phyloP scores from a whole-genome alignment of 2,113 vertebrate species.

The Myotis brandtii region DNA sequence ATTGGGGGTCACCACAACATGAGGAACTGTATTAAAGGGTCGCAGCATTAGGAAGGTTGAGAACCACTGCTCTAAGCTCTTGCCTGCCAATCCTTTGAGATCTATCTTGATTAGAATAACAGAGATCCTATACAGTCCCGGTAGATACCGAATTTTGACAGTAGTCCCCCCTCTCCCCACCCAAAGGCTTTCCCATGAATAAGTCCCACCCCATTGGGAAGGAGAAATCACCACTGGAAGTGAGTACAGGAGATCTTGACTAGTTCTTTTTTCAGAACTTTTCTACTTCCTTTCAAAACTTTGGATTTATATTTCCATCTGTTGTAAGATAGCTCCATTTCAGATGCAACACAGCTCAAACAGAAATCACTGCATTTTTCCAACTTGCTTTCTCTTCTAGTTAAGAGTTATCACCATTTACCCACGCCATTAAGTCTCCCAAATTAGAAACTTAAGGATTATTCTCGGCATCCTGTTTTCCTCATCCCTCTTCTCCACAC shows the following conservation, averaged over 20 bases:
- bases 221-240: not conserved
- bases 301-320: not conserved
- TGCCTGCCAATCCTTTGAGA: not conserved
- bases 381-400: not conserved
- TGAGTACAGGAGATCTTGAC: not conserved
- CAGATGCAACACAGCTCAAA: not conserved
- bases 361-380: not conserved
- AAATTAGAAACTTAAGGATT: not conserved
- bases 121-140: not conserved
- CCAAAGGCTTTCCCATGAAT: not conserved
- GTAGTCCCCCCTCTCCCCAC: not conserved
- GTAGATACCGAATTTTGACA: not conserved
- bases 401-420: not conserved
- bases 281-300: not conserved
- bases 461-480: slow-evolving; percentile 16
- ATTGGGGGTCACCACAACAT: too few relatives aligned
- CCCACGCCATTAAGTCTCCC: not conserved
- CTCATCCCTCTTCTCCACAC: not conserved
- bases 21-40: too few relatives aligned
- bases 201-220: not conserved
- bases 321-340: not conserved
- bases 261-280: slow-evolving; percentile 6
- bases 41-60: too few relatives aligned
- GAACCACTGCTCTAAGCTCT: not conserved
- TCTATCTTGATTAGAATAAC: not conserved